phyloP scores from a whole-genome alignment of 2,888 invertebrate species.

The Melolontha melolontha region DNA sequence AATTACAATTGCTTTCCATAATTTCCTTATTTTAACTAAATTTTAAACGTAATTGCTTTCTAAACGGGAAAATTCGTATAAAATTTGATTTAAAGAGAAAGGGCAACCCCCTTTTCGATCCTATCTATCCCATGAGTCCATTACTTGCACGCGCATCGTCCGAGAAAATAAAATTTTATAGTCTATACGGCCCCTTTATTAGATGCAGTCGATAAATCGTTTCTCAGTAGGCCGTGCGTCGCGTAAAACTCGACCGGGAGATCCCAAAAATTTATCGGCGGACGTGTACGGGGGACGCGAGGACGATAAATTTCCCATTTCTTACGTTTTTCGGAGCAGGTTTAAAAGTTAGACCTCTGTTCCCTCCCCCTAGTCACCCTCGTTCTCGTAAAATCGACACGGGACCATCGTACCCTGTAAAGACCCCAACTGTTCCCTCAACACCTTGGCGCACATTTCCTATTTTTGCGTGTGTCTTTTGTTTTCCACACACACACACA shows the following conservation, averaged over 20 bases:
- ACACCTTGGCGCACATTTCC: too few relatives aligned
- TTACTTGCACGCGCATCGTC: conserved; percentile 7
- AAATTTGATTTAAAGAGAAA: too few relatives aligned
- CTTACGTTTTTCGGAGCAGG: conserved; percentile 6
- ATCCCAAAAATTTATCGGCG: conserved; percentile 2
- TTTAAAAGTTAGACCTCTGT: conserved; percentile 4
- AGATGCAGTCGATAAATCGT: conserved; percentile 15
- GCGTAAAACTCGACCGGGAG: conserved; percentile 2
- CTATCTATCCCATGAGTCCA: not conserved
- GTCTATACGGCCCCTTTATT: conserved; percentile 5
- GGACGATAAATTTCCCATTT: conserved; percentile 2
- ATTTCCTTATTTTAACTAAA: too few relatives aligned
- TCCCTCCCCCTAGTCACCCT: not conserved
- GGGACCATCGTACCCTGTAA: not conserved
- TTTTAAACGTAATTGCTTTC: too few relatives aligned
- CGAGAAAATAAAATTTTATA: conserved; percentile 15
- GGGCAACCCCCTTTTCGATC: too few relatives aligned
- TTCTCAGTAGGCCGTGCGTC: conserved; percentile 10
- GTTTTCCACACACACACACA: too few relatives aligned
- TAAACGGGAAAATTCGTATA: too few relatives aligned
- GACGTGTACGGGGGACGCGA: not conserved
- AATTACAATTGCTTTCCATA: too few relatives aligned
- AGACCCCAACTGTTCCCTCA: too few relatives aligned
- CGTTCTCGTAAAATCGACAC: not conserved
- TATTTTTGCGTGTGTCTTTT: too few relatives aligned